Percentiles rank a stretch among this genome's conserved stretches.
phyloP scores from a whole-genome alignment of 2,888 invertebrate genomes.

The Dexiosoma caninum region DNA sequence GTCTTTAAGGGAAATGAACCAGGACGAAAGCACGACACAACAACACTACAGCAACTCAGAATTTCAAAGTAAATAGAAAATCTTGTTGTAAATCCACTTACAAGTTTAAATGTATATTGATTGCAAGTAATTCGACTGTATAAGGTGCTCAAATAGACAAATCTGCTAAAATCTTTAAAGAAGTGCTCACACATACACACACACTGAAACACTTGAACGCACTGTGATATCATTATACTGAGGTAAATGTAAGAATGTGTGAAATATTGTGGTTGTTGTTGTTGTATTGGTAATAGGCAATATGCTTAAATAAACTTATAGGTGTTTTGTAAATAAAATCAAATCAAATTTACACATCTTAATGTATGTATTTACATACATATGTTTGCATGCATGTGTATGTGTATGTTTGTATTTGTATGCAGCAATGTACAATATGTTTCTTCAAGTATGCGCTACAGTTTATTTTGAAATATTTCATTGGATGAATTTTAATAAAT shows the following conservation, averaged over 20 bases:
- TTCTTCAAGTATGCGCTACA: not conserved
- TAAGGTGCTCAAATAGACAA: slow-evolving; percentile 39
- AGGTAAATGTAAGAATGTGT: not conserved
- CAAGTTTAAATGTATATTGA: slow-evolving; percentile 44
- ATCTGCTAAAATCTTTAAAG: slow-evolving; percentile 17
- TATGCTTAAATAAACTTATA: slow-evolving; percentile 57
- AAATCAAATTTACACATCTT: slow-evolving; percentile 31
- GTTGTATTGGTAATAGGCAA: slow-evolving; percentile 31
- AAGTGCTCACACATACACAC: slow-evolving; percentile 4
- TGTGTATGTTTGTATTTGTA: not conserved
- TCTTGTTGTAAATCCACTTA: slow-evolving; percentile 52
- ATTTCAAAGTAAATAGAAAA: slow-evolving; percentile 8
- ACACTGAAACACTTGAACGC: slow-evolving; percentile 18
- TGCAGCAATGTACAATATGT: slow-evolving; percentile 19
- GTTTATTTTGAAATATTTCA: slow-evolving; percentile 3
- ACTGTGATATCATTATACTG: not conserved
- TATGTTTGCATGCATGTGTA: not conserved
- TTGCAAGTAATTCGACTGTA: slow-evolving; percentile 33
- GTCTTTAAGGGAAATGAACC: not conserved
- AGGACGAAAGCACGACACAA: not conserved
- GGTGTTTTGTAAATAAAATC: slow-evolving; percentile 60
- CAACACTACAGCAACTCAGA: not conserved
- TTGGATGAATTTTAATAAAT: not conserved
- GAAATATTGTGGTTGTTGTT: not conserved
- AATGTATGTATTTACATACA: not conserved